Evolutionary conservation across 2,888 invertebrate species (phyloP).

Genomic region (Petrolisthes manimaculis): DNA sequence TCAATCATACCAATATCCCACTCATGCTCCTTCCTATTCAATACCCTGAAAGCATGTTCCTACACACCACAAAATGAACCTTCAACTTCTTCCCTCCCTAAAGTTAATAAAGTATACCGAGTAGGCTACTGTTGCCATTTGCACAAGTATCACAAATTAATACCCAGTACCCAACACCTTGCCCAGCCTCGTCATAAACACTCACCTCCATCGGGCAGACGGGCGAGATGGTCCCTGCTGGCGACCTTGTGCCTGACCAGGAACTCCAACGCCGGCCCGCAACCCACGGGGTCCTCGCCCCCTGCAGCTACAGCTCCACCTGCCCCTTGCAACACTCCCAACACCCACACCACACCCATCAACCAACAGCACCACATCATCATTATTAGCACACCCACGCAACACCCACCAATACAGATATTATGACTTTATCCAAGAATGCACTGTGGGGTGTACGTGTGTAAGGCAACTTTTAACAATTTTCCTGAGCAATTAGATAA

Average conservation of each 20-base stretch:
- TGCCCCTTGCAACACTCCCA: constrained; percentile 17
- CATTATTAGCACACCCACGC: not conserved
- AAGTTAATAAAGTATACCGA: too few relatives aligned
- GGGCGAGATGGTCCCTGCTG: constrained; percentile 35
- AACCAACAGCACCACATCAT: constrained; percentile 31
- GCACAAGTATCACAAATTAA: not conserved
- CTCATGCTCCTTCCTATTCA: not conserved
- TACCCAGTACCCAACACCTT: not conserved
- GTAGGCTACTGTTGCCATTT: too few relatives aligned
- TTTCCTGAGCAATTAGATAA: too few relatives aligned
- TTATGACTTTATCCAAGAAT: too few relatives aligned
- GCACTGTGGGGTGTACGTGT: too few relatives aligned
- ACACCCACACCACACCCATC: constrained; percentile 22
- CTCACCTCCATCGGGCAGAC: constrained; percentile 48
- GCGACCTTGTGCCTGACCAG: constrained; percentile 36
- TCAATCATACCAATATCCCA: not conserved
- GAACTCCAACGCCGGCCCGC: constrained; percentile 38
- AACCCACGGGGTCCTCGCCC: constrained; percentile 44
- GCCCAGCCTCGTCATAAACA: not conserved
- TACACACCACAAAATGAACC: not conserved
- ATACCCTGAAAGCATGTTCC: not conserved
- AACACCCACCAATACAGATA: too few relatives aligned
- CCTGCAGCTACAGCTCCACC: not conserved
- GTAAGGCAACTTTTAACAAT: too few relatives aligned
- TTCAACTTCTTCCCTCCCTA: not conserved